Base-by-base conservation (phyloP, 2,888 invertebrate species). In the Ornithoptera priamus region DNA sequence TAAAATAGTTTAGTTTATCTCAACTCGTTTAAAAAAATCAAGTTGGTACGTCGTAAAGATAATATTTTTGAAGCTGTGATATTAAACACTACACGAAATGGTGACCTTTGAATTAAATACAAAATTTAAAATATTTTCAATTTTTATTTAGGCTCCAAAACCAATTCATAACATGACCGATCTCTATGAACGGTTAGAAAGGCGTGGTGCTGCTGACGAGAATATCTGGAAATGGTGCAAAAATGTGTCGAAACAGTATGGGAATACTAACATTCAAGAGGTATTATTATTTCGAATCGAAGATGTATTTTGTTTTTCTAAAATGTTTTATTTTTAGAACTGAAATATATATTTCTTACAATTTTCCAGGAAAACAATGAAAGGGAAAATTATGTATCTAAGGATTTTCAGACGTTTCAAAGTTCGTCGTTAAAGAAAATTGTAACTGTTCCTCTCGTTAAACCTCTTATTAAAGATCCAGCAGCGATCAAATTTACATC, bases 211-310 rank as follows among this genome's bases (percentile, higher is more conserved):
- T 0, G 82, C 82, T 3, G 90, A 92, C 50, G 85, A 86, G 64
- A 85, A 88, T 71, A 76, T 91, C 6, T 86, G 86, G 86, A 77
- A 77, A 57, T 90, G 90, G 89, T 91, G 90, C 71, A 76, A 81
- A 18, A 85, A 80, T 60, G 74, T 87, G 22, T 72, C 85, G 1
- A 81, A 79, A 20, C 78, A 78, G 39, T 65, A 67, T 53, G 67
- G 74, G 70, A 57, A 65, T 20, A 73, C 73, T 42, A 71, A 72
- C 50, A 39, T 36, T 15, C 64, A 65, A 53, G 70, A 71, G 67
- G 77, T 70, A 60, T 50, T 56, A 22, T 46, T 39, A 57, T 18
- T 50, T 62, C 24, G 42, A 36, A n/a, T 50, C 15, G 2, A 12
- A 50, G 17, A 50, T 39, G 7, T 10, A 10, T 39, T 46, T 46